These are phyloP conservation scores for Pogonocherus hispidulus DNA, from an alignment of 2,888 invertebrate species.

Conservation along the genomic window DNA sequence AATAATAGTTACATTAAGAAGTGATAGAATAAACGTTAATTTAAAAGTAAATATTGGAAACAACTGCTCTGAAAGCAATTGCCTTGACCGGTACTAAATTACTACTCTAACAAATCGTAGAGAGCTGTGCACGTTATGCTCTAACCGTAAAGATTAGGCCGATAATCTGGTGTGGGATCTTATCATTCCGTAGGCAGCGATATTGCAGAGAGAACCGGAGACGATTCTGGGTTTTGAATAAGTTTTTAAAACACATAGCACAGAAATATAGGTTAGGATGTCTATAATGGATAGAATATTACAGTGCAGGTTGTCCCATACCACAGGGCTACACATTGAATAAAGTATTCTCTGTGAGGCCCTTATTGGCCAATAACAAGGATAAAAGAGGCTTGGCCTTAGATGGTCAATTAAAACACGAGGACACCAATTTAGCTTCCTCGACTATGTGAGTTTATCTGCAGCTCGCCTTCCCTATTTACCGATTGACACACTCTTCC, in stretches of 20 bases:
- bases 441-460: slow-evolving; percentile 82
- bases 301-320: slow-evolving; percentile 85
- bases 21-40: too few species aligned
- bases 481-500: slow-evolving; percentile 26
- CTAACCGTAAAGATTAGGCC: too few species aligned
- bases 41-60: too few species aligned
- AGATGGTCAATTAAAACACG: slow-evolving; percentile 89
- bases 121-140: too few species aligned
- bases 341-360: slow-evolving; percentile 85
- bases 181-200: too few species aligned
- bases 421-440: slow-evolving; percentile 90
- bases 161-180: too few species aligned
- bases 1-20: too few species aligned
- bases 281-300: slow-evolving; percentile 52
- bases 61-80: too few species aligned
- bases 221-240: not conserved
- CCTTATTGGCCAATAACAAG: slow-evolving; percentile 85
- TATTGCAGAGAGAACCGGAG: not conserved
- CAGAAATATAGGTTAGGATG: slow-evolving; percentile 21
- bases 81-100: too few species aligned
- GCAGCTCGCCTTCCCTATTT: slow-evolving; percentile 47
- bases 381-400: slow-evolving; percentile 88
- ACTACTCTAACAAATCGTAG: too few species aligned
- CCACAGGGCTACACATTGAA: slow-evolving; percentile 88
- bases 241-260: slow-evolving; percentile 4